Base-by-base conservation (phyloP, 2,113 vertebrate species). In the Edolisoma coerulescens region DNA sequence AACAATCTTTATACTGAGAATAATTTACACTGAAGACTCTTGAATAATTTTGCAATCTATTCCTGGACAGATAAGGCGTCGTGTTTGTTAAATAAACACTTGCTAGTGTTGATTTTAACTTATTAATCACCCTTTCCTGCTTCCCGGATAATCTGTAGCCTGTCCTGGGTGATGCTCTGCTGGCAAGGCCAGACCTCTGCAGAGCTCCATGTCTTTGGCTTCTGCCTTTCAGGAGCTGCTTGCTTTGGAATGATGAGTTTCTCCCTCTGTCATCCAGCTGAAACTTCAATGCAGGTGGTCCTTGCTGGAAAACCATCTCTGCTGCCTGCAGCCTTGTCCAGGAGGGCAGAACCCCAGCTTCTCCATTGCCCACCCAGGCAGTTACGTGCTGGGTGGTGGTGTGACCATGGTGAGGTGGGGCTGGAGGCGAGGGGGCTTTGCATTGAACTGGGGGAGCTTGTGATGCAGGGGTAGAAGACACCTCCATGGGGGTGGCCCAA, bases 1-100 rank as follows among this genome's bases (percentile, higher is more conserved):
- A 95, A 86, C 67, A 87, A 73, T 94, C 70, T 89, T 93, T 95
- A 83, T 60, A 77, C 89, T 4, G 12, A 57, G 87, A 91, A 91
- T 96, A 94, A 96, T 93, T 97, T 95, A 56, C 54, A 24, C 37
- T 70, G 94, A 90, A 90, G 75, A 77, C 84, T 91, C 78, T 87
- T 95, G 91, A 95, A 91, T 96, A 94, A 95, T 91, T 94, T 91
- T 70, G 75, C 90, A 87, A 41, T 94, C 90, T 95, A 73, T 88
- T 94, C 54, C 81, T 41, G 87, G 87, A 84, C 93, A 93, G 87
- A 83, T 45, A 61, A 87, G 63, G 77, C 85, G 53, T 50, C 0
- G 0, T 11, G 37, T 63, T 95, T 70, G 69, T 81, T 87, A 77
- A 85, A 65, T 33, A 76, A 90, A 63, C 1, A 21, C 45, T 93